Conservation (phyloP, 2,797 vertebrate species). For the Oreochromis mossambicus region DNA sequence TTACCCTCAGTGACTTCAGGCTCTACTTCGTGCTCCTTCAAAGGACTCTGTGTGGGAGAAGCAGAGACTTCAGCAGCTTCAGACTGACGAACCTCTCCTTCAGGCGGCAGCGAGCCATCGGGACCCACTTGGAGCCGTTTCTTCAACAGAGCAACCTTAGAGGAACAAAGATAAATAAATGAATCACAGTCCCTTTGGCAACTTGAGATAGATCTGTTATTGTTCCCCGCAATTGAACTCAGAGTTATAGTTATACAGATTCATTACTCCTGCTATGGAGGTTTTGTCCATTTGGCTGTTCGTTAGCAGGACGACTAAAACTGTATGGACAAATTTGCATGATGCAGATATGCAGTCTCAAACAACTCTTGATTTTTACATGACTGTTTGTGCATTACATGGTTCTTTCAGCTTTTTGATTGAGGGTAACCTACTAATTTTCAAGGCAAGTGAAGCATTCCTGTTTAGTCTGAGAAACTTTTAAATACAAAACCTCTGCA, state of each 20-base stretch:
- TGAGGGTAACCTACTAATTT: neutral
- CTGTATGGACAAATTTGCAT: neutral
- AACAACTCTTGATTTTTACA: neutral
- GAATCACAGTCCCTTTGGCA: neutral
- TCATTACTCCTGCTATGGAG: neutral
- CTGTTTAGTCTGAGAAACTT: neutral
- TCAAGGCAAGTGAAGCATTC: neutral
- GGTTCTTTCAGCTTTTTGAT: neutral
- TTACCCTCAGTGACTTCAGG: slow-evolving; percentile 57
- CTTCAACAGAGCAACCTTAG: slow-evolving; percentile 89
- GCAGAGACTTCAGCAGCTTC: slow-evolving; percentile 42
- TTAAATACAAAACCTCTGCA: neutral
- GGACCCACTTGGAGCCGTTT: slow-evolving; percentile 78
- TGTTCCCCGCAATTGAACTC: neutral
- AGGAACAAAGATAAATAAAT: neutral
- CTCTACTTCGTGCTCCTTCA: slow-evolving; percentile 68
- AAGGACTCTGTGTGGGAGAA: slow-evolving; percentile 59
- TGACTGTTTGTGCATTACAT: neutral
- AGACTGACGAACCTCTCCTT: slow-evolving; percentile 26
- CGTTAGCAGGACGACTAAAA: neutral
- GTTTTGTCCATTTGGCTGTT: neutral
- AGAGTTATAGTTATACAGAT: neutral
- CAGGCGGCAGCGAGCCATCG: slow-evolving; percentile 50
- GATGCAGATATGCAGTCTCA: neutral
- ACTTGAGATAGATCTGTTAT: neutral